Conservation (phyloP, 2,113 vertebrate genomes). For the Erythrocercus mccallii region DNA sequence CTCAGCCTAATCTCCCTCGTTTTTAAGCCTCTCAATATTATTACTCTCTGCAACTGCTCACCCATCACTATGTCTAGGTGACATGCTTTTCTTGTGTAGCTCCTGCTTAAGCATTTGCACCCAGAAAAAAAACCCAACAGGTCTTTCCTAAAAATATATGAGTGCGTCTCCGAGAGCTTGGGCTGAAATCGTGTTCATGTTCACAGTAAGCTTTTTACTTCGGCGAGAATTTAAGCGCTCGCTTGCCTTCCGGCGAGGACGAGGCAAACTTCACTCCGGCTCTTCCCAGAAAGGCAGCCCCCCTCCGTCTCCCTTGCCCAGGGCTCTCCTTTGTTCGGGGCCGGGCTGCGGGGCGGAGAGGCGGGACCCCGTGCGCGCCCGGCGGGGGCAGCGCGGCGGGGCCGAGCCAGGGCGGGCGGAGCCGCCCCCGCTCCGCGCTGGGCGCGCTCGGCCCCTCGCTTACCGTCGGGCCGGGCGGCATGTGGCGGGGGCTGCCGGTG, state of each 20-base stretch:
- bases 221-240: neutral
- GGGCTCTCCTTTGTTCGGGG: neutral
- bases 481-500: neutral
- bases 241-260: neutral
- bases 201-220: too few species aligned
- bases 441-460: neutral
- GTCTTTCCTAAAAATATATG: fast-evolving
- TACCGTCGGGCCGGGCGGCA: neutral
- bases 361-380: neutral
- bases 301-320: neutral
- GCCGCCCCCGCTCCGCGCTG: neutral
- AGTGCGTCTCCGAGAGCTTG: fast-evolving
- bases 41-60: neutral
- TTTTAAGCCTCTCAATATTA: neutral
- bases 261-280: fast-evolving
- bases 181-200: fast-evolving
- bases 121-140: too few species aligned
- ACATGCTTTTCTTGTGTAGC: too few species aligned
- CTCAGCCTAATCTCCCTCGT: neutral
- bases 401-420: neutral
- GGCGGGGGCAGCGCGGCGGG: neutral
- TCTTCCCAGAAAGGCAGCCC: neutral
- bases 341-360: neutral
- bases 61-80: neutral
- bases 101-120: too few species aligned